A percentile compares a stretch with the other conserved stretches of the same genome.
phyloP scores from a whole-genome alignment of 2,113 vertebrate species.

The Siniperca chuatsi region DNA sequence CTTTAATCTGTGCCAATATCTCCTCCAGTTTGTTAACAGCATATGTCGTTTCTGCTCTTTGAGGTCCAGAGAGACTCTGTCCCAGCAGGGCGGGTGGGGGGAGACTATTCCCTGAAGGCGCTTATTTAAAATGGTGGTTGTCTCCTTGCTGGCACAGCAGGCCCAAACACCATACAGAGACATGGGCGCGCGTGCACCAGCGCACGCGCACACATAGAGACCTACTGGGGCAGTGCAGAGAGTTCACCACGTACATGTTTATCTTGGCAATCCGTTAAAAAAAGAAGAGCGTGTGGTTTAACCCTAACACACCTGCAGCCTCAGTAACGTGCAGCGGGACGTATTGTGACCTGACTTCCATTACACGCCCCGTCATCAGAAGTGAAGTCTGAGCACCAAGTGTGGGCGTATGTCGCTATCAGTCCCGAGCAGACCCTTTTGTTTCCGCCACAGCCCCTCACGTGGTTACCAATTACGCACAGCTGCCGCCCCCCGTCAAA shows the following conservation, averaged over 20 bases:
- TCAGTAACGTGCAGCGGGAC: background rate
- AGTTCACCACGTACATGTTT: constrained; percentile 58
- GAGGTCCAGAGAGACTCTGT: constrained; percentile 68
- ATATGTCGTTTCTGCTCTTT: constrained; percentile 52
- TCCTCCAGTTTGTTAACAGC: constrained; percentile 45
- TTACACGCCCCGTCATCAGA: background rate
- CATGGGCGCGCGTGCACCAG: constrained; percentile 9
- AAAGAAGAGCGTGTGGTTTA: constrained; percentile 12
- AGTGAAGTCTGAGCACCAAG: constrained; percentile 55
- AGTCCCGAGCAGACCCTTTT: constrained; percentile 74
- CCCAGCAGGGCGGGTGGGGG: constrained; percentile 64
- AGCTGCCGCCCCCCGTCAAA: constrained; percentile 32
- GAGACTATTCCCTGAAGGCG: constrained; percentile 69
- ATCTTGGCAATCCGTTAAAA: constrained; percentile 16
- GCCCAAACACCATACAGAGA: constrained; percentile 51
- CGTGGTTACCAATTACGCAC: constrained; percentile 73
- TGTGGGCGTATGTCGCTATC: constrained; percentile 66
- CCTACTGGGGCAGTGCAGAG: constrained; percentile 49
- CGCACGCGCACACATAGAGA: constrained; percentile 12
- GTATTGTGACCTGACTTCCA: constrained; percentile 34
- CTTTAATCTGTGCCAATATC: constrained; percentile 51
- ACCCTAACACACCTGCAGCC: constrained; percentile 34
- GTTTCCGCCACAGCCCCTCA: constrained; percentile 77
- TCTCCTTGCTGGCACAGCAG: constrained; percentile 72
- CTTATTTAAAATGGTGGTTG: constrained; percentile 83